phyloP scores from a whole-genome alignment of 2,797 vertebrate species.

The Borostomias antarcticus region DNA sequence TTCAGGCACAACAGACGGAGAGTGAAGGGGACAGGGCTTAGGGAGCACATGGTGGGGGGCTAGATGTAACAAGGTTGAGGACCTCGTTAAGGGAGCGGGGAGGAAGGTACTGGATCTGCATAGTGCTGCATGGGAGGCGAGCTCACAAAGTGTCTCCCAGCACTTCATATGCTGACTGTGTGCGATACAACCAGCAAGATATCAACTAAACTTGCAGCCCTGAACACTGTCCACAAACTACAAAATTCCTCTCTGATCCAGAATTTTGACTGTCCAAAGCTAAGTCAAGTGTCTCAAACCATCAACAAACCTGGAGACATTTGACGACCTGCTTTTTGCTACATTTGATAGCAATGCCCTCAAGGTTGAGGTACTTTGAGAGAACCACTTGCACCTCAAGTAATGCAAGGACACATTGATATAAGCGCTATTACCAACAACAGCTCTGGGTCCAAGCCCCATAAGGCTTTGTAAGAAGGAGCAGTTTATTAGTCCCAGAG shows the following conservation, averaged over 20 bases:
- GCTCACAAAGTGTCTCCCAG: background rate
- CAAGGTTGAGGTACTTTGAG: background rate
- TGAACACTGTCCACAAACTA: conserved; percentile 10
- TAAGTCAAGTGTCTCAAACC: background rate
- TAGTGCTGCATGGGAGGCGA: background rate
- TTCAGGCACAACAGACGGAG: too few species aligned
- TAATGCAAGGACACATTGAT: background rate
- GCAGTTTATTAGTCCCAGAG: background rate
- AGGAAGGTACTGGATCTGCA: too few species aligned
- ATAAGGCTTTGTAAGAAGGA: conserved; percentile 1
- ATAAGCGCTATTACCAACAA: background rate
- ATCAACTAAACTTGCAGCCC: background rate
- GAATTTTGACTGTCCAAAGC: background rate
- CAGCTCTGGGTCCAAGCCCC: background rate
- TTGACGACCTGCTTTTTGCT: background rate
- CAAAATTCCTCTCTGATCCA: background rate
- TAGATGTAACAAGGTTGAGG: too few species aligned
- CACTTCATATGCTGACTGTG: background rate
- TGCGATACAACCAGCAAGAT: background rate
- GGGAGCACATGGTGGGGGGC: too few species aligned
- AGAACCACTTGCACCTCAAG: background rate
- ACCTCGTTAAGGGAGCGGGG: too few species aligned
- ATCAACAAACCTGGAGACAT: background rate
- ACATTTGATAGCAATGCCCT: background rate
- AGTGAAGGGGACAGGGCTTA: too few species aligned